Conservation (phyloP, 2,888 invertebrate genomes). For the Trachelus troglodyta region DNA sequence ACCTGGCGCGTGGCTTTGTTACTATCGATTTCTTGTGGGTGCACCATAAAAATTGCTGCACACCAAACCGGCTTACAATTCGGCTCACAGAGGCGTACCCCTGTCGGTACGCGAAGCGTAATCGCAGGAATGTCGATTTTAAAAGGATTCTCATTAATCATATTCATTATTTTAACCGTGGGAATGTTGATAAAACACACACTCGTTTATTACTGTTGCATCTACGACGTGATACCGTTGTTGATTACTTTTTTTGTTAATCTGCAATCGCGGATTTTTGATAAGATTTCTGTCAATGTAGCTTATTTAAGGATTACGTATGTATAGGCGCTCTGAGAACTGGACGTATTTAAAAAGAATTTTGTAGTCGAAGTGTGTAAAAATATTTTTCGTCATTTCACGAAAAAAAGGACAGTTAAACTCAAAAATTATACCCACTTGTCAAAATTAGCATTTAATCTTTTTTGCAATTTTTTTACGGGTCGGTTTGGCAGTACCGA, state of each 20-base stretch:
- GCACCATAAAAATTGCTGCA: background rate
- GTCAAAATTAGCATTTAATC: too few relatives aligned
- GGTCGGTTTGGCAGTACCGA: too few relatives aligned
- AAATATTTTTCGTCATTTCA: too few relatives aligned
- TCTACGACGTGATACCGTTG: background rate
- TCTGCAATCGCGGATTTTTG: background rate
- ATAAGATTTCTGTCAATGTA: background rate
- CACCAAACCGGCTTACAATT: background rate
- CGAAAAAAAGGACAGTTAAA: too few relatives aligned
- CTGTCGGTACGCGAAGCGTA: background rate
- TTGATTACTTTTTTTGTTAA: background rate
- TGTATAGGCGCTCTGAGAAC: too few relatives aligned
- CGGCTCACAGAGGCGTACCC: background rate
- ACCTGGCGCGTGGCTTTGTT: background rate
- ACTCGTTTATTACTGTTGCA: background rate
- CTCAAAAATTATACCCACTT: too few relatives aligned
- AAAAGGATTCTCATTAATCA: slow-evolving; percentile 37
- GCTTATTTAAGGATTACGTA: background rate
- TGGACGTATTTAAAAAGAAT: too few relatives aligned
- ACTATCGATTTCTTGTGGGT: background rate
- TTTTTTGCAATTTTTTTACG: too few relatives aligned
- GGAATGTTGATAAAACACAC: slow-evolving; percentile 35
- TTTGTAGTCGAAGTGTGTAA: too few relatives aligned
- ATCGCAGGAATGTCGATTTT: slow-evolving; percentile 24
- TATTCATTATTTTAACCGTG: slow-evolving; percentile 21